Evolutionary conservation across 2,888 invertebrate species (phyloP), one percentile per base, ranked within the genome.

Genomic region (Clusia tigrina): DNA sequence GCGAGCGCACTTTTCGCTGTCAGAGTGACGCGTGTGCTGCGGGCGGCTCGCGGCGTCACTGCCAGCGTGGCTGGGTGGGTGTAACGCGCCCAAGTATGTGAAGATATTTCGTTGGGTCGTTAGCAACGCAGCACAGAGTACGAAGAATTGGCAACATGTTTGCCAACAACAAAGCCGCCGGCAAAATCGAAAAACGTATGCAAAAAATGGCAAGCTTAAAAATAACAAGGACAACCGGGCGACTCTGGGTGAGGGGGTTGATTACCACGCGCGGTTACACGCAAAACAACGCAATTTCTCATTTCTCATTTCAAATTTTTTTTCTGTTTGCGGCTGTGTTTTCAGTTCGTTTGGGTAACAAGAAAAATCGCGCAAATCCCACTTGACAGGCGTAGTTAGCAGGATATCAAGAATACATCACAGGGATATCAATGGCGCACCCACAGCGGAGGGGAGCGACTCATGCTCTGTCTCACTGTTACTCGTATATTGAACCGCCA

Each of bases 201-300:
- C 56, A 54, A 60, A 54, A 63, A 62, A 57, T 42, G 52, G 64
- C 66, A 59, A 60, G 54, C 57, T n/a, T n/a, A n/a, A n/a, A n/a
- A n/a, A n/a, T n/a, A n/a, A n/a, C n/a, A n/a, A n/a, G n/a, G n/a
- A n/a, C n/a, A n/a, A n/a, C n/a, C n/a, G n/a, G n/a, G n/a, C n/a
- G n/a, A n/a, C n/a, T n/a, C n/a, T n/a, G n/a, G 64, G 65, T 63
- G 55, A 54, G 60, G 61, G 60, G 62, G 58, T 70, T 77, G 81
- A 81, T 79, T 81, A 79, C 81, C 76, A 81, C 74, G 81, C 80
- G 79, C 80, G 79, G 79, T 79, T 81, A 80, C 80, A 80, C 79
- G 78, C 81, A 78, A 73, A 78, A 75, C 78, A 80, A 78, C 75
- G 78, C 74, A 76, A 80, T 79, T 80, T 81, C 70, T 77, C 76